These are phyloP conservation scores for Zaprionus africanus DNA, from an alignment of 1,140 invertebrate species.

Conservation along the genomic window DNA sequence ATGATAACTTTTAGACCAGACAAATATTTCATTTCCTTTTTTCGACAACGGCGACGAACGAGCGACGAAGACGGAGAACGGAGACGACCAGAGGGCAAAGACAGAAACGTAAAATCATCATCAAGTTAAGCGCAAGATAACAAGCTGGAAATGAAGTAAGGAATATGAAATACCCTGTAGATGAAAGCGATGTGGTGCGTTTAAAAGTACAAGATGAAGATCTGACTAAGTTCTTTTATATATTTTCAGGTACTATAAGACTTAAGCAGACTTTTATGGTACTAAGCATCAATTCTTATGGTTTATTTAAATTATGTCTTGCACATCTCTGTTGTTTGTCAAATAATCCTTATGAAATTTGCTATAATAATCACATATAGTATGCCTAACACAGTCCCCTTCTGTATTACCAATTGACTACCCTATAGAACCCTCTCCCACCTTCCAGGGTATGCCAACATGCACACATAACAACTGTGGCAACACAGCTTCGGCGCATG, in stretches of 20 bases:
- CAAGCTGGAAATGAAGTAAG: neutral
- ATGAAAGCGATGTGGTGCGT: neutral
- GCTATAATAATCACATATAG: too few species aligned
- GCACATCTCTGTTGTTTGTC: neutral
- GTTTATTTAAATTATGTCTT: neutral
- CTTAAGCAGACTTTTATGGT: too few species aligned
- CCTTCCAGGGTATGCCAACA: constrained; percentile 32
- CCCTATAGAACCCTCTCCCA: neutral
- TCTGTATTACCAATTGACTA: neutral
- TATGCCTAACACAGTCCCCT: too few species aligned
- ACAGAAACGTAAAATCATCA: constrained; percentile 75
- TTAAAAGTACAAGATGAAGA: neutral
- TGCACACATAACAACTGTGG: constrained; percentile 46
- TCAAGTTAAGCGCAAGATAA: constrained; percentile 49
- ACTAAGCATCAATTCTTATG: too few species aligned
- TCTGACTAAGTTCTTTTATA: neutral
- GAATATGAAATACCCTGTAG: constrained; percentile 28
- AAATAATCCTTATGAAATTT: neutral
- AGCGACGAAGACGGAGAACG: constrained; percentile 6
- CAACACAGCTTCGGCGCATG: constrained; percentile 53
- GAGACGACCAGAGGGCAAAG: constrained; percentile 29
- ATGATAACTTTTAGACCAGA: constrained; percentile 84
- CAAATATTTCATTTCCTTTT: constrained; percentile 84
- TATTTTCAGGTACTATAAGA: too few species aligned
- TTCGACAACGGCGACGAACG: constrained; percentile 46